Evolutionary conservation across 53 echinoderm and acorn worm genomes (phyloP), one percentile per base, ranked within the genome.

Genomic region (Holothuria scabra): DNA sequence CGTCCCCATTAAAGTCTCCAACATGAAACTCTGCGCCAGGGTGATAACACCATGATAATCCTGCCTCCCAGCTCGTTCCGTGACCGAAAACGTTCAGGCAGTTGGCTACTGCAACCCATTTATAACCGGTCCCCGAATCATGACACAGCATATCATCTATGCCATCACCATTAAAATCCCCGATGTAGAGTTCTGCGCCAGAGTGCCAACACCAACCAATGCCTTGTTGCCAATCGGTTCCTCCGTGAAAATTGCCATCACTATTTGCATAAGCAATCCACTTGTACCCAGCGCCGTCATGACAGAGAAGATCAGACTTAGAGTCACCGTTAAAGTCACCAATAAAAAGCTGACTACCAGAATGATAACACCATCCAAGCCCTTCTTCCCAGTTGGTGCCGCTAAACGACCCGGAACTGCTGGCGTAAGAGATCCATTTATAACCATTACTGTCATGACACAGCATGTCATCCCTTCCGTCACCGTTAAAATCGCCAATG

Each of bases 101-200:
- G 13, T 83, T 83, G 14, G 83, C 83, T 20, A 65, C 23, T 10
- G 65, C 25, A 22, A 83, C 66, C 65, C 57, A 41, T 41, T 35
- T 83, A 48, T 83, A 65, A 16, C 65, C 83, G 35, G 35, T 4
- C 9, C 19, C 24, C 1, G 12, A 5, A 8, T 65, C 66, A 24
- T 83, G 83, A 65, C 66, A 83, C 38, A 83, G 25, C 66, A 65
- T 11, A 33, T 83, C 83, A 83, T 65, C 66, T 30, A 52, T 65
- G 21, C 66, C 83, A 33, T 83, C 83, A 23, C 65, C 83, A 25
- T 83, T 83, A 49, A 83, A 37, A 26, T 83, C 83, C 29, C 26
- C 66, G 66, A 83, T 46, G 16, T 65, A 28, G 28, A 83, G 55
- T 61, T 62, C 49, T 33, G 52, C 9, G 13, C 65, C 32, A 24